Percentiles rank a stretch among this genome's conserved stretches.
phyloP scores from a whole-genome alignment of 2,888 invertebrate species.

The Augochlorella aurata region DNA sequence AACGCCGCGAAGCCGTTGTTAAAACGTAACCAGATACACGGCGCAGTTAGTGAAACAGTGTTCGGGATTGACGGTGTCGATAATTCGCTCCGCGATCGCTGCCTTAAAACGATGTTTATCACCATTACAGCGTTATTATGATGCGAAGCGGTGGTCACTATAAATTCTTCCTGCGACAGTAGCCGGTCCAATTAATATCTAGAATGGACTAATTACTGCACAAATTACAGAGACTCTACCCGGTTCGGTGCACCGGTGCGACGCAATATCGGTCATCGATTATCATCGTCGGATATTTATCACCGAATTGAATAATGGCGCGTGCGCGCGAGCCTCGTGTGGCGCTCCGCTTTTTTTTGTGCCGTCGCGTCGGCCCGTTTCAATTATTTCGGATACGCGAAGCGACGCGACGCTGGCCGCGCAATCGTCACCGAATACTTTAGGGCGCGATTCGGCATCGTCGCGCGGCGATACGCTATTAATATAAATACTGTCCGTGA shows the following conservation, averaged over 20 bases:
- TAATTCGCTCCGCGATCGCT: conserved; percentile 36
- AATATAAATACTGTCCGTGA: conserved; percentile 54
- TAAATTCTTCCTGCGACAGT: conserved; percentile 63
- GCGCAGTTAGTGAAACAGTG: background rate
- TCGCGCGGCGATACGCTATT: conserved; percentile 26
- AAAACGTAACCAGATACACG: background rate
- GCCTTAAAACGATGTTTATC: conserved; percentile 52
- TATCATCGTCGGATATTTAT: conserved; percentile 55
- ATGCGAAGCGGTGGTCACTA: conserved; percentile 41
- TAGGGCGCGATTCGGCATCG: conserved; percentile 12
- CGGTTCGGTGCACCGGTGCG: conserved; percentile 34
- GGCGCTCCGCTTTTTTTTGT: background rate
- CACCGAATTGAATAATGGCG: conserved; percentile 48
- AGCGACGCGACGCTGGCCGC: background rate
- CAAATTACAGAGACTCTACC: conserved; percentile 59
- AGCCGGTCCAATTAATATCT: conserved; percentile 62
- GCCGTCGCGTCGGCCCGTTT: conserved; percentile 2
- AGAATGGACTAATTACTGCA: conserved; percentile 63
- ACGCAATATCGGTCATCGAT: conserved; percentile 52
- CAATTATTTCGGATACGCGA: conserved; percentile 34
- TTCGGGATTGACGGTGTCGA: background rate
- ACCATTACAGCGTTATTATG: conserved; percentile 57
- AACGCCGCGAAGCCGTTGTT: background rate
- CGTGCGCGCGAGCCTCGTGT: background rate
- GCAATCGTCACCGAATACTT: conserved; percentile 32